Evolutionary conservation across 2,888 invertebrate species (phyloP), one percentile per base, ranked within the genome.

Genomic region (Nipponacmea schrenckii): DNA sequence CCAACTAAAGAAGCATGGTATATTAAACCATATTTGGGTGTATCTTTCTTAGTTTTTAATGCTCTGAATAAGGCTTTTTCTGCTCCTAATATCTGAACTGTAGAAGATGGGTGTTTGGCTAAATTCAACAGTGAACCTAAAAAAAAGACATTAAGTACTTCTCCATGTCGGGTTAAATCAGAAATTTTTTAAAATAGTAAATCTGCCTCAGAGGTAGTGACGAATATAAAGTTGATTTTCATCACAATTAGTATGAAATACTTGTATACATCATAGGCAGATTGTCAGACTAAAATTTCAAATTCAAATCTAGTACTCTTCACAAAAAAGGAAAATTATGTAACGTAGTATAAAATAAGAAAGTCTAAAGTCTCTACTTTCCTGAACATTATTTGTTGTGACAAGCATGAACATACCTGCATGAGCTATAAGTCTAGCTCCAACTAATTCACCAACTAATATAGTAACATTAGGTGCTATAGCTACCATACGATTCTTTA

Each of bases 61-160:
- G 99, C 98, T 79, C 98, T 91, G 90, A 99, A 99, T 15, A 99
- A 90, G 0, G 98, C 98, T 87, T 99, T 99, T 88, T 99, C 99
- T 0, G 99, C 98, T 75, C 98, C 99, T 72, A 98, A 93, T 83
- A 99, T 98, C 90, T 99, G 98, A 8, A 99, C 92, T 0, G 98
- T 99, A 0, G 98, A 99, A 0, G 98, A 96, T 0, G 99, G 98
- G 88, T 97, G 96, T 88, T 99, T 99, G 0, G 99, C 98, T 74
- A 99, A 91, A 90, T 96, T 98, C 84, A 97, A 93, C 44, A 99
- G 90, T 0, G 98, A 98, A 67, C 92, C 91, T 91, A 76, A 14
- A 82, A 77, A 44, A 67, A 56, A 10, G 10, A 8, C 39, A 39
- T 39, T 39, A 5, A 10, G 7, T 39, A 39, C 39, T 7, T 39